phyloP scores from a whole-genome alignment of 2,888 invertebrate species.

The Sericinus montela region DNA sequence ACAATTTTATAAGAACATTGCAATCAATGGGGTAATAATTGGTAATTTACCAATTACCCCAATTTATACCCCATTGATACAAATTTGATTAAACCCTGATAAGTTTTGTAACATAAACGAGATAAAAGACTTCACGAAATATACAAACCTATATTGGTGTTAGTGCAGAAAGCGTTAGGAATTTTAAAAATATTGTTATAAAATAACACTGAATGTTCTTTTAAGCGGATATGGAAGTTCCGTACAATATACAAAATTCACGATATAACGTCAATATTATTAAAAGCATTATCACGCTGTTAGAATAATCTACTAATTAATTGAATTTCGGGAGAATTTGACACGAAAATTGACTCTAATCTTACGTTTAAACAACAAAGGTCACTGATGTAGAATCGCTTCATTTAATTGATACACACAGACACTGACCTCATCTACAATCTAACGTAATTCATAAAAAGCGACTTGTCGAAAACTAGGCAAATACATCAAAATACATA shows the following conservation, averaged over 20 bases:
- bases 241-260: slow-evolving; percentile 39
- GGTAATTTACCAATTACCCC: too few relatives aligned
- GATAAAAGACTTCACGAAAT: too few relatives aligned
- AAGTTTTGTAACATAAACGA: too few relatives aligned
- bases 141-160: too few relatives aligned
- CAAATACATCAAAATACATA: not conserved
- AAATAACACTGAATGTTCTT: too few relatives aligned
- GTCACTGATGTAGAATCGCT: not conserved
- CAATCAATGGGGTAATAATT: too few relatives aligned
- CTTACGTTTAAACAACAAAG: slow-evolving; percentile 48
- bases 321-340: slow-evolving; percentile 79
- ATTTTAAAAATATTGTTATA: too few relatives aligned
- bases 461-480: slow-evolving; percentile 8
- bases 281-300: slow-evolving; percentile 40
- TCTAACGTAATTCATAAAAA: slow-evolving; percentile 12
- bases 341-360: slow-evolving; percentile 75
- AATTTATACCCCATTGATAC: too few relatives aligned
- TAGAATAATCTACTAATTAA: slow-evolving; percentile 64
- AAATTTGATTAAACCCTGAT: too few relatives aligned
- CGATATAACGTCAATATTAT: slow-evolving; percentile 40
- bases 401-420: not conserved
- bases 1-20: too few relatives aligned
- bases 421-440: not conserved
- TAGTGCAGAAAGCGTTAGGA: too few relatives aligned
- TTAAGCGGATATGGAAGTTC: too few relatives aligned